These are phyloP conservation scores for Parapsyche elsis DNA, from an alignment of 1,140 invertebrate genomes.

Conservation along the genomic window DNA sequence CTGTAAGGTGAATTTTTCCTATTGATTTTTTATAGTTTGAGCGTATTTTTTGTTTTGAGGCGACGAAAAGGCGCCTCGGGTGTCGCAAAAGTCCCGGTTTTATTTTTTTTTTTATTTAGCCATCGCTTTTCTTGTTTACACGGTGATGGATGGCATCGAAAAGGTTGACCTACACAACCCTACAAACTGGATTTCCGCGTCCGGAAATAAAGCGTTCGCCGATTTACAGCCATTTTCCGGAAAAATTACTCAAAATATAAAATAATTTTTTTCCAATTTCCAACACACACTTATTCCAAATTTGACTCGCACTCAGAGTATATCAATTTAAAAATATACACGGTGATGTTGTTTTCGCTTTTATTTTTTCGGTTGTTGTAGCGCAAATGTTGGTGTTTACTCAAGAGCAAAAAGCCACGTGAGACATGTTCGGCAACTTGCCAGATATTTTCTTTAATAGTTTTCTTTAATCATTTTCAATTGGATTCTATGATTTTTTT, in stretches of 20 bases:
- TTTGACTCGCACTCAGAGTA: not conserved
- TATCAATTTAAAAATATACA: not conserved
- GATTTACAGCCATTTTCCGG: not conserved
- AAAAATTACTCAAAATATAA: not conserved
- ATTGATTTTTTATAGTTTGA: no score
- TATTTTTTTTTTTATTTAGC: no score
- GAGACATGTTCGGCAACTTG: conserved; percentile 16
- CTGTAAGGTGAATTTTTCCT: no score
- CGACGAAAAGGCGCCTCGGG: no score
- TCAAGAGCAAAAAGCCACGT: not conserved
- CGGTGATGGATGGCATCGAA: conserved; percentile 6
- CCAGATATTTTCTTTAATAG: conserved; percentile 9
- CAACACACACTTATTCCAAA: not conserved
- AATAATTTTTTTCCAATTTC: not conserved
- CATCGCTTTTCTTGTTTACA: no score
- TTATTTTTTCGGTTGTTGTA: not conserved
- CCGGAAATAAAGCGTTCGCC: not conserved
- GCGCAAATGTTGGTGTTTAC: conserved; percentile 4
- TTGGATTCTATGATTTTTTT: not conserved
- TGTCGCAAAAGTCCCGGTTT: no score
- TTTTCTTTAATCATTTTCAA: conserved; percentile 25
- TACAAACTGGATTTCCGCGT: not conserved
- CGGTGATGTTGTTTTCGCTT: not conserved
- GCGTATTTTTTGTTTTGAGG: no score
- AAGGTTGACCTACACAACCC: conserved; percentile 18